Base-by-base conservation (phyloP, 2,797 vertebrate species). In the Holocentrus rufus region DNA sequence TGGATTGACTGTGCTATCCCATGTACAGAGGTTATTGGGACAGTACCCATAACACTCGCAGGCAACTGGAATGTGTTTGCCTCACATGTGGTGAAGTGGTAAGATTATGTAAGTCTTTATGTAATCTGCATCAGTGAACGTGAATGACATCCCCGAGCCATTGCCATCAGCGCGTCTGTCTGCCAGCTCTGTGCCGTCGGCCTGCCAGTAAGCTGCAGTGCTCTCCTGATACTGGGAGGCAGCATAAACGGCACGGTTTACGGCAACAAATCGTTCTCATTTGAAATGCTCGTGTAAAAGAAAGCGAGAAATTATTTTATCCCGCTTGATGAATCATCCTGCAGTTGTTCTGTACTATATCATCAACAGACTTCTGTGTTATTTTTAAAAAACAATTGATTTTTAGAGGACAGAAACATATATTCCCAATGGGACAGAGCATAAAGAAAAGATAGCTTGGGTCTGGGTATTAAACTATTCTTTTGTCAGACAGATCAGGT, bases 31-130 rank as follows among this genome's bases (percentile, higher is more conserved):
- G 87, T 92, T 89, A 92, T 87, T 92, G 87, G 92, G 91, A 75
- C 90, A 90, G 75, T 61, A 62, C 76, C 81, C 87, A 82, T 80
- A 79, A 77, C 79, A 74, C 88, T 89, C 76, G 54, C 77, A 83
- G 67, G 79, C 79, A 68, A 84, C 79, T 85, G 87, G 87, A 92
- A 92, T 91, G 88, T 72, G 83, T 83, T 83, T 70, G 83, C 74
- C 89, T 93, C 92, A 91, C 93, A 93, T 93, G 93, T 93, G 86
- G 84, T 73, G 79, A 90, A 93, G 87, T 86, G 87, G 82, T 92
- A 90, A 91, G 88, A 93, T 94, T 94, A 94, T 92, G 88, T 94
- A 95, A 95, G 89, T 81, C 88, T 93, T 95, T 94, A 94, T 92
- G 87, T 93, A 95, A 95, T 91, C 88, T 84, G 87, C 84, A 88